Evolutionary conservation across 2,888 invertebrate species (phyloP).

Genomic region (Timema podura): DNA sequence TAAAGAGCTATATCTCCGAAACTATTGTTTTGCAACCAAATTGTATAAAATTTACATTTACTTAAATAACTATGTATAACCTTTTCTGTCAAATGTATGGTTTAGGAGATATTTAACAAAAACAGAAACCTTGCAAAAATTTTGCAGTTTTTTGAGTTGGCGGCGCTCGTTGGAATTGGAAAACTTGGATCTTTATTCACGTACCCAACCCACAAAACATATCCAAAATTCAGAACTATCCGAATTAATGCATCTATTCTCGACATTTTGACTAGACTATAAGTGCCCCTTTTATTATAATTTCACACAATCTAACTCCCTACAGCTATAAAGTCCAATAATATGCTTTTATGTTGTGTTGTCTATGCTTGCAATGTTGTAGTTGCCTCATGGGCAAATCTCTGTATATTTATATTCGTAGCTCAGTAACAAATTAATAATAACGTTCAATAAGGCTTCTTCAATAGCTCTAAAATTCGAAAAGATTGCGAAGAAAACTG

Average conservation of each 20-base stretch:
- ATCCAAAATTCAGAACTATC: neutral
- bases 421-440: too few relatives aligned
- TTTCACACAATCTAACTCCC: too few relatives aligned
- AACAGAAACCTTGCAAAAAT: neutral
- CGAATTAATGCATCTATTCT: slow-evolving; percentile 2
- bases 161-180: neutral
- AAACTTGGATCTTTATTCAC: neutral
- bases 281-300: too few relatives aligned
- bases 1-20: neutral
- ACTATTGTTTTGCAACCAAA: neutral
- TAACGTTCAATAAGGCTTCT: too few relatives aligned
- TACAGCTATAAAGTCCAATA: too few relatives aligned
- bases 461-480: too few relatives aligned
- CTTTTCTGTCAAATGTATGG: neutral
- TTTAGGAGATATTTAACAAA: neutral
- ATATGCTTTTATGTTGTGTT: too few relatives aligned
- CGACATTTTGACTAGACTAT: neutral
- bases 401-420: too few relatives aligned
- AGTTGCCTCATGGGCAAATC: too few relatives aligned
- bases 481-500: too few relatives aligned
- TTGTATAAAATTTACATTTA: neutral
- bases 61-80: neutral
- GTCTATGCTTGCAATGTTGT: too few relatives aligned
- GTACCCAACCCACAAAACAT: neutral
- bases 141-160: neutral